Conservation (phyloP, 2,797 vertebrate species). For the Babyrousa celebensis region DNA sequence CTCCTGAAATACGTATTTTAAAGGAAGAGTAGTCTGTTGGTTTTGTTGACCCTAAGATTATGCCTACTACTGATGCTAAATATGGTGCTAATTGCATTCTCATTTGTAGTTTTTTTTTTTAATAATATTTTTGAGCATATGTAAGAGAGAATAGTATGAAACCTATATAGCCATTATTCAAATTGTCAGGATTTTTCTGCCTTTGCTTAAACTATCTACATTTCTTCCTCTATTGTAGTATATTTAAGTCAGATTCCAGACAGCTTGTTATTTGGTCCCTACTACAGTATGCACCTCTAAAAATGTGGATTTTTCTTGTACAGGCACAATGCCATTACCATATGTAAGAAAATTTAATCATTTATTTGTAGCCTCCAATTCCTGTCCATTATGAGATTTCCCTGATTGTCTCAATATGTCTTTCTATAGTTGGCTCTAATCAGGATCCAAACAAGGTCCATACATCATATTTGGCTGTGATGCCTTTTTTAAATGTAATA, state of each 20-base stretch:
- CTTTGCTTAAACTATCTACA: constrained; percentile 30
- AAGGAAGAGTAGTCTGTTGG: constrained; percentile 27
- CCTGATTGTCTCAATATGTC: constrained; percentile 52
- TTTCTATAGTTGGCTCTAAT: constrained; percentile 64
- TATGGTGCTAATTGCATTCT: constrained; percentile 41
- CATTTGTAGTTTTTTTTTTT: constrained; percentile 23
- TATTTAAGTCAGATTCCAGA: constrained; percentile 51
- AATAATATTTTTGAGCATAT: constrained; percentile 2
- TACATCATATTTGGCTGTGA: constrained; percentile 22
- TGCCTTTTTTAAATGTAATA: constrained; percentile 39
- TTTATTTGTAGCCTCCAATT: constrained; percentile 48
- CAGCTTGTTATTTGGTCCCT: constrained; percentile 44
- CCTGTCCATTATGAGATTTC: constrained; percentile 11
- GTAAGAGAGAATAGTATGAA: neutral
- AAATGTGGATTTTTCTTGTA: constrained; percentile 60
- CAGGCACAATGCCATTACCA: neutral
- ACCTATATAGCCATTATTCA: neutral
- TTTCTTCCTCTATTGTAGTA: constrained; percentile 30
- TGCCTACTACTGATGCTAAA: neutral
- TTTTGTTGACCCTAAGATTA: constrained; percentile 12
- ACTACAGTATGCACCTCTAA: neutral
- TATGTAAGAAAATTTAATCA: constrained; percentile 55
- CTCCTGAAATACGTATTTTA: constrained; percentile 40
- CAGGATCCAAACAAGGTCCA: constrained; percentile 43
- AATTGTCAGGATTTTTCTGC: constrained; percentile 43